Percentiles rank a stretch among this genome's conserved stretches.
Conservation (phyloP, 2,888 invertebrate species). For the Piscicola geometra region DNA sequence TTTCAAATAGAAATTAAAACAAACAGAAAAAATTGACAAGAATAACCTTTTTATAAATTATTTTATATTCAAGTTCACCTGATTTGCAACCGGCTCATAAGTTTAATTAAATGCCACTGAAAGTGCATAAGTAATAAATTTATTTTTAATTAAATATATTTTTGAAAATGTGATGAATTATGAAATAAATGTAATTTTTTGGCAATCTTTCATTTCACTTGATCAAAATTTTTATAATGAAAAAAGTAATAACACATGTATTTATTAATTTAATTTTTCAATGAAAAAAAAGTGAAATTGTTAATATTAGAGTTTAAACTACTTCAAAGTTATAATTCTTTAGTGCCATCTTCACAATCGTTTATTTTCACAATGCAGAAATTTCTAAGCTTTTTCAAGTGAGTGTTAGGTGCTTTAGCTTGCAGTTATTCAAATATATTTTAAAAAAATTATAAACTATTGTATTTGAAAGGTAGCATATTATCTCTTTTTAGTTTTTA, state of each 20-base stretch:
- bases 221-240: neutral
- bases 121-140: neutral
- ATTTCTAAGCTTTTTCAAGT: neutral
- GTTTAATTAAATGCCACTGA: neutral
- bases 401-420: neutral
- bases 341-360: neutral
- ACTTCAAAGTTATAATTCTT: too few species aligned
- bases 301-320: too few species aligned
- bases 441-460: neutral
- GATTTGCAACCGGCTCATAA: slow-evolving; percentile 13
- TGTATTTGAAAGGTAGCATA: neutral
- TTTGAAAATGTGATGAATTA: neutral
- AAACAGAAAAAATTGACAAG: neutral
- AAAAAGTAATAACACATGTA: too few species aligned
- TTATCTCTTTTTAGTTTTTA: neutral
- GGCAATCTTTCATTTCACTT: too few species aligned
- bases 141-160: neutral
- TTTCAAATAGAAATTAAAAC: neutral
- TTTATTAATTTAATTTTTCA: too few species aligned
- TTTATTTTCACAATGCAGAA: neutral
- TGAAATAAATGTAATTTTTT: neutral
- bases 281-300: too few species aligned
- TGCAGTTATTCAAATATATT: neutral
- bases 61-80: neutral
- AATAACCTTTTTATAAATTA: neutral